Evolutionary conservation across 1,140 invertebrate species (phyloP).

Genomic region (Pseudachorutes palmiensis): DNA sequence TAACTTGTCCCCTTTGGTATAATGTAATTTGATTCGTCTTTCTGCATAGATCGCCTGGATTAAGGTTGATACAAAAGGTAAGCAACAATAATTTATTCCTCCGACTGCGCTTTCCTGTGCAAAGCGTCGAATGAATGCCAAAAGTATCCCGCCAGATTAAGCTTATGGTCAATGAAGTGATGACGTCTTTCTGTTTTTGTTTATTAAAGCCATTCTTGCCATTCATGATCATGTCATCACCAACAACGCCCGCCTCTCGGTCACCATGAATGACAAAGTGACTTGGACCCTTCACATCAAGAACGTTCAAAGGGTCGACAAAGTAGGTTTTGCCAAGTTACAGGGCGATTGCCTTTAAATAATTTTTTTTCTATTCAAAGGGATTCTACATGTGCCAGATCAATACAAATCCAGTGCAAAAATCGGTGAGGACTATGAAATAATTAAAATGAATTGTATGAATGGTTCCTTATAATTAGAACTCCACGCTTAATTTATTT

Average conservation of each 20-base stretch:
- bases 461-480: too few relatives aligned
- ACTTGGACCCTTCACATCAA: conserved; percentile 80
- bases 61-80: conserved; percentile 59
- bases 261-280: conserved; percentile 59
- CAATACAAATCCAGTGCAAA: conserved; percentile 88
- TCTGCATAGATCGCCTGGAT: conserved; percentile 37
- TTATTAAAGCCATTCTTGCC: conserved; percentile 60
- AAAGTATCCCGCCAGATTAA: too few relatives aligned
- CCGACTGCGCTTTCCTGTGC: too few relatives aligned
- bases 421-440: conserved; percentile 60
- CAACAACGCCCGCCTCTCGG: conserved; percentile 73
- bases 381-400: conserved; percentile 78
- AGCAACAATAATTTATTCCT: too few relatives aligned
- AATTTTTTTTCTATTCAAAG: conserved; percentile 8
- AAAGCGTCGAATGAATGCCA: too few relatives aligned
- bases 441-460: too few relatives aligned
- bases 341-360: too few relatives aligned
- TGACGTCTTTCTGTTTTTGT: background rate
- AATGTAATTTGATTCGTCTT: background rate
- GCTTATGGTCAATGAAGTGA: background rate
- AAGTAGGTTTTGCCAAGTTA: too few relatives aligned
- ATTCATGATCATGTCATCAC: conserved; percentile 88
- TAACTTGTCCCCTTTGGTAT: too few relatives aligned
- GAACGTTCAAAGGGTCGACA: conserved; percentile 69
- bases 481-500: too few relatives aligned